Base-by-base conservation (phyloP, 2,797 vertebrate genomes). In the Lerista edwardsae region DNA sequence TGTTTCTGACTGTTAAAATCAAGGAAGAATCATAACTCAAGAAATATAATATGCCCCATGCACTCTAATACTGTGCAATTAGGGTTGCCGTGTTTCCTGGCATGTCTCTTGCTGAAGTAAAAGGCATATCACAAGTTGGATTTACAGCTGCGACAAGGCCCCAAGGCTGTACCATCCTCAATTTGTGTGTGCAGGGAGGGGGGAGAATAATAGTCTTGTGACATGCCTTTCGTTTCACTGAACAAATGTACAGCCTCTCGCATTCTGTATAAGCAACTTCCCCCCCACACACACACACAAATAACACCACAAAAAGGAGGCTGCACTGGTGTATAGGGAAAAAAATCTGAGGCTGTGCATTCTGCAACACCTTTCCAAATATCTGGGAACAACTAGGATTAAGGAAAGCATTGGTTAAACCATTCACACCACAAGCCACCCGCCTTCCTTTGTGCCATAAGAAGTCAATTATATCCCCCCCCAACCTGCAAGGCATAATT, bases 171-270 rank as follows among this genome's bases (percentile, higher is more conserved):
- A 12, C 15, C 39, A 90, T 87, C 59, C 74, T 87, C 88, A 74
- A 71, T 8, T 88, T 88, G 86, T 47, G 31, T 51, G 61, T 34
- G 27, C 34, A 15, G 7, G 9, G 67, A 57, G 17, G 47, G 44
- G 29, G 10, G 3, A 29, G 34, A 10, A 23, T 23, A 87, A 88
- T 89, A 25, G 36, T 71, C 64, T 44, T 79, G 61, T 92, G 92
- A 90, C 87, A 79, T 81, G 93, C 69, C 80, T 92, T 90, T 91
- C 88, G 91, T 90, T 93, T 93, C 86, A 91, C 86, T 23, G 44
- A 84, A 79, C 87, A 85, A 86, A 80, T 86, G 86, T 81, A 3
- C 83, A 83, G 90, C 89, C 57, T 34, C 23, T 85, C 79, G 79
- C 55, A 83, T 84, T 92, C 93, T 76, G 2, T 78, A 29, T 61